A percentile compares a stretch with the other conserved stretches of the same genome.
phyloP scores from a whole-genome alignment of 1,140 invertebrate genomes.

The Drosophila kurseongensis region DNA sequence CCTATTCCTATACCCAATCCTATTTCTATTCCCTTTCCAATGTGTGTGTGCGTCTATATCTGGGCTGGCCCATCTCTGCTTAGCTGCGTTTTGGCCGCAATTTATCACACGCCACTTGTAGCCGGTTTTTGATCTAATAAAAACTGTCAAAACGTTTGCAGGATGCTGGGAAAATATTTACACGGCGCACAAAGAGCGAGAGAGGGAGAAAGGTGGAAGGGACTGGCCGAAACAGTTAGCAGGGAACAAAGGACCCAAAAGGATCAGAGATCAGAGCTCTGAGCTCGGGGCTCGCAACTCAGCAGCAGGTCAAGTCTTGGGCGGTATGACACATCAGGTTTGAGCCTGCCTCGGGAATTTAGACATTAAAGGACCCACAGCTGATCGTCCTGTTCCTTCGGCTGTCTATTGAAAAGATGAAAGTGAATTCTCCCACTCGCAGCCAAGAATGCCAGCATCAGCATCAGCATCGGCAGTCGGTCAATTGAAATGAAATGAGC shows the following conservation, averaged over 20 bases:
- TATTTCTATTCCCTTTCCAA: background rate
- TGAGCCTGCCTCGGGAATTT: constrained; percentile 41
- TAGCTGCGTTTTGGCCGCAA: constrained; percentile 66
- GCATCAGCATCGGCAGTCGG: constrained; percentile 7
- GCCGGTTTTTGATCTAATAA: constrained; percentile 76
- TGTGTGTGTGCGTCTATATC: constrained; percentile 14
- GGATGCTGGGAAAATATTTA: constrained; percentile 80
- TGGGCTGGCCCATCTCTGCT: constrained; percentile 38
- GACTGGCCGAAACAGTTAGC: constrained; percentile 54
- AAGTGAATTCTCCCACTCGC: constrained; percentile 62
- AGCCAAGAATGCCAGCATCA: constrained; percentile 34
- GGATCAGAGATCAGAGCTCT: constrained; percentile 17
- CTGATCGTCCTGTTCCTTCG: constrained; percentile 50
- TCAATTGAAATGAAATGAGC: constrained; percentile 68
- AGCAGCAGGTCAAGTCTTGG: constrained; percentile 64
- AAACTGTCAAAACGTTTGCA: constrained; percentile 83
- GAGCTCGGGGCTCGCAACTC: background rate
- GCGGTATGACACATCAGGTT: constrained; percentile 77
- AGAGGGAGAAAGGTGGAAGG: constrained; percentile 2
- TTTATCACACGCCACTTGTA: constrained; percentile 80
- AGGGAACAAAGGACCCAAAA: constrained; percentile 48
- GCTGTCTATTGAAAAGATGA: constrained; percentile 75
- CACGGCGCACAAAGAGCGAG: constrained; percentile 50
- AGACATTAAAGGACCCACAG: constrained; percentile 70
- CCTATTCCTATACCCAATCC: background rate